These are phyloP conservation scores for Drosophila robusta DNA, from an alignment of 2,888 invertebrate genomes.

Conservation along the genomic window DNA sequence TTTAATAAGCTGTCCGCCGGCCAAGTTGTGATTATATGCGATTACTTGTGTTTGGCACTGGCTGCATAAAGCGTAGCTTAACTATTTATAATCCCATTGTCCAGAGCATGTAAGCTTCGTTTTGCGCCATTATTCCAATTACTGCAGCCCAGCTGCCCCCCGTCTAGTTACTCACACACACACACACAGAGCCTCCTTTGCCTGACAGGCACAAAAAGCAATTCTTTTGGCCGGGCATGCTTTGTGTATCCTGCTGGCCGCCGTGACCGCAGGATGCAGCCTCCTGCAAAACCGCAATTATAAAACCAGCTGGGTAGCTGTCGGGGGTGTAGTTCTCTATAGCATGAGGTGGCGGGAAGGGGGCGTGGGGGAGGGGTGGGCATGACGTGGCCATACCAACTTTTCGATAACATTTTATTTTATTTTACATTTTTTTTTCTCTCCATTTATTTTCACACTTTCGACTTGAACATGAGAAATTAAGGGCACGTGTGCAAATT, in stretches of 20 bases:
- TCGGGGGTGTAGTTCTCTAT: slow-evolving; percentile 1
- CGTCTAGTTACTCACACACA: not conserved
- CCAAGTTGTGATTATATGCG: slow-evolving; percentile 19
- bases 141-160: slow-evolving; percentile 10
- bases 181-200: slow-evolving; percentile 1
- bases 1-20: slow-evolving; percentile 1
- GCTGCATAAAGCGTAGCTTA: slow-evolving; percentile 11
- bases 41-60: slow-evolving; percentile 16
- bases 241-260: slow-evolving; percentile 59
- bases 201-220: slow-evolving; percentile 38
- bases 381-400: slow-evolving; percentile 28
- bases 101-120: slow-evolving; percentile 51
- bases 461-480: slow-evolving; percentile 49
- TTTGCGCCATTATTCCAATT: slow-evolving; percentile 59
- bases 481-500: slow-evolving; percentile 69
- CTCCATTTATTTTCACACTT: slow-evolving; percentile 44
- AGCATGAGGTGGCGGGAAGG: not conserved
- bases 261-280: slow-evolving; percentile 70
- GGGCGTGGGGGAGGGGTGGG: not conserved
- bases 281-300: slow-evolving; percentile 76
- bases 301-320: slow-evolving; percentile 52
- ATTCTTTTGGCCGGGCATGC: slow-evolving; percentile 51
- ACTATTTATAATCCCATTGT: slow-evolving; percentile 49
- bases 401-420: slow-evolving; percentile 58
- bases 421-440: slow-evolving; percentile 20